phyloP scores from a whole-genome alignment of 1,140 invertebrate species.

The Drosophila mayri region DNA sequence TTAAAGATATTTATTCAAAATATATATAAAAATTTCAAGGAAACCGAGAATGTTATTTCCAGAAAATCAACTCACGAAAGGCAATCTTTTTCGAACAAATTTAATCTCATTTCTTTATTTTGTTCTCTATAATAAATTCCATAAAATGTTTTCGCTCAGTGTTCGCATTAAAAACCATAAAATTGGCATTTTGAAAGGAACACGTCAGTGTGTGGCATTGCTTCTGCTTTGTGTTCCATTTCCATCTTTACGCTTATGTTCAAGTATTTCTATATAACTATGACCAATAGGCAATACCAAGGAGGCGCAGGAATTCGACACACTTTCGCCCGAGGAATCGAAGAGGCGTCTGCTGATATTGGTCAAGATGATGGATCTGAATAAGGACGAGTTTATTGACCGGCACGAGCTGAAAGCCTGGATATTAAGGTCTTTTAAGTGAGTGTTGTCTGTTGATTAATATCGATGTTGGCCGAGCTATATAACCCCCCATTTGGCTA shows the following conservation, averaged over 20 bases:
- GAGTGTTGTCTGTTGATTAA: constrained; percentile 85
- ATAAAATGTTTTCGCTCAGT: constrained; percentile 6
- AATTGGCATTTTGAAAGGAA: constrained; percentile 22
- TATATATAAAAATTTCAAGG: not conserved
- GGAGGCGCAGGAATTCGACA: constrained; percentile 96
- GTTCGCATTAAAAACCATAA: constrained; percentile 24
- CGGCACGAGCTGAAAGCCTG: constrained; percentile 94
- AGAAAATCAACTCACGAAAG: too few species aligned
- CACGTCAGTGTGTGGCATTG: constrained; percentile 29
- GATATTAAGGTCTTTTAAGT: constrained; percentile 97
- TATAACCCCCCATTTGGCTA: constrained; percentile 1
- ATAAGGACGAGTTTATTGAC: constrained; percentile 90
- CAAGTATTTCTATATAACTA: constrained; percentile 7
- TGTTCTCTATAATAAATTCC: not conserved
- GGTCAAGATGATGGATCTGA: constrained; percentile 95
- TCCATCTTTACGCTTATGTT: constrained; percentile 24
- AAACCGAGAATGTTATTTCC: not conserved
- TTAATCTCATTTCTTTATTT: not conserved
- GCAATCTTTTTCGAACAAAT: not conserved
- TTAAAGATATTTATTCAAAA: not conserved
- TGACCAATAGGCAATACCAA: constrained; percentile 91
- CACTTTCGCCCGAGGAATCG: constrained; percentile 94
- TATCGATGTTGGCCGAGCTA: constrained; percentile 29
- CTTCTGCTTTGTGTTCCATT: constrained; percentile 27
- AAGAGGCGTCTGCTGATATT: constrained; percentile 92